Evolutionary conservation across 1,140 invertebrate species (phyloP).

Genomic region (Microplitis mediator): DNA sequence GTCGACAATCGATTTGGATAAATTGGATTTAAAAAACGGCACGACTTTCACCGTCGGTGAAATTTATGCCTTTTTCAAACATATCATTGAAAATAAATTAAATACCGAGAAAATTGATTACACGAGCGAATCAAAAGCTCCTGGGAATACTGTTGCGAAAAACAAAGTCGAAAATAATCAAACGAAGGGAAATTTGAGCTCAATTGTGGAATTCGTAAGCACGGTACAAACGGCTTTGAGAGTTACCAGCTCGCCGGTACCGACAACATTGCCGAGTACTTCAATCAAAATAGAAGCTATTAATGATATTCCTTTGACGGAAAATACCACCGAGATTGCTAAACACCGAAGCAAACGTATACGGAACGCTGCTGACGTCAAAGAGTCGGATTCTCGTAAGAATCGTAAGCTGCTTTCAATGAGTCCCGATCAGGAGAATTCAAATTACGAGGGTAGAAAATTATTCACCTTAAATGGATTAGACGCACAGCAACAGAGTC

Average conservation of each 20-base stretch:
- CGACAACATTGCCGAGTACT: conserved; percentile 28
- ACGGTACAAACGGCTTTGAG: conserved; percentile 35
- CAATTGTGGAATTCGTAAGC: conserved; percentile 25
- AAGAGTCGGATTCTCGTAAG: conserved; percentile 33
- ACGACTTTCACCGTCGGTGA: conserved; percentile 55
- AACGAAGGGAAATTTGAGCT: conserved; percentile 31
- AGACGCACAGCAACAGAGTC: conserved; percentile 31
- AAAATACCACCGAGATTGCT: conserved; percentile 41
- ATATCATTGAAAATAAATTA: conserved; percentile 61
- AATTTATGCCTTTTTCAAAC: conserved; percentile 61
- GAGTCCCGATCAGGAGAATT: conserved; percentile 32
- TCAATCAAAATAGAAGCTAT: neutral
- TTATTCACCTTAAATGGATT: neutral
- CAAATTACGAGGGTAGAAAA: conserved; percentile 2
- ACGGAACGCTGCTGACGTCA: conserved; percentile 46
- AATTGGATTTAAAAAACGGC: conserved; percentile 52
- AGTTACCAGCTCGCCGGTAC: conserved; percentile 36
- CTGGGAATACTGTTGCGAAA: neutral
- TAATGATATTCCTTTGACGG: conserved; percentile 24
- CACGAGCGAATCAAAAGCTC: neutral
- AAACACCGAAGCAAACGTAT: conserved; percentile 58
- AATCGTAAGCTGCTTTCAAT: conserved; percentile 53
- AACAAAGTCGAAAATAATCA: conserved; percentile 20
- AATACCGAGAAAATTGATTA: conserved; percentile 41
- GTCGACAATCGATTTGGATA: conserved; percentile 54